These are phyloP conservation scores for Silurus asotus DNA, from an alignment of 2,113 vertebrate species.

Conservation along the genomic window DNA sequence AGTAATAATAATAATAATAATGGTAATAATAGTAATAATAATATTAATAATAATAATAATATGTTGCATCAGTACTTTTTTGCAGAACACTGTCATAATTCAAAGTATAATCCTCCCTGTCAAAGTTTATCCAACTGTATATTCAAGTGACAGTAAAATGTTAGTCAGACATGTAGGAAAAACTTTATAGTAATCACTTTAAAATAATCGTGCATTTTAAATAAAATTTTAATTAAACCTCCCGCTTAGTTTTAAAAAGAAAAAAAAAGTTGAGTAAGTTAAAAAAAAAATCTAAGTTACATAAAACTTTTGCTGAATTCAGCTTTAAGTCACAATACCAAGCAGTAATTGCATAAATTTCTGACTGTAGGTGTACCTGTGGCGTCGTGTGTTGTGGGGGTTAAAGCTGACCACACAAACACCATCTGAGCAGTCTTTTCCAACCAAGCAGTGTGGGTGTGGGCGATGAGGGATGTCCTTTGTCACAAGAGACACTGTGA, in stretches of 20 bases:
- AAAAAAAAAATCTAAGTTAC: too few relatives aligned
- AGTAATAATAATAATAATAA: too few relatives aligned
- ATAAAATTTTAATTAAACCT: too few relatives aligned
- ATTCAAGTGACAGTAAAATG: not conserved
- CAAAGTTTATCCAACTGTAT: not conserved
- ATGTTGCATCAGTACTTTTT: not conserved
- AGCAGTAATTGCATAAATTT: not conserved
- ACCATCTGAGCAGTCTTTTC: slow-evolving; percentile 84
- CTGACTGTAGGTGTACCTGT: slow-evolving; percentile 73
- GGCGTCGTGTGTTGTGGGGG: slow-evolving; percentile 75
- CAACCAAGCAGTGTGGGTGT: slow-evolving; percentile 92
- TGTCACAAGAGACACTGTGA: slow-evolving; percentile 86
- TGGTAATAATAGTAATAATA: too few relatives aligned
- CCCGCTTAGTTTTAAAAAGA: too few relatives aligned
- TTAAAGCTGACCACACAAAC: slow-evolving; percentile 81
- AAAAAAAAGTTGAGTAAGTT: too few relatives aligned
- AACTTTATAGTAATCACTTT: not conserved
- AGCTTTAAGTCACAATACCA: not conserved
- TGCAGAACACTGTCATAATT: not conserved
- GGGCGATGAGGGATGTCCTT: slow-evolving; percentile 88
- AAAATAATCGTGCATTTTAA: too few relatives aligned
- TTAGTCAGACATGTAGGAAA: not conserved
- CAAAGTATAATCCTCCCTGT: not conserved
- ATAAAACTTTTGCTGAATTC: not conserved
- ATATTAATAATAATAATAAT: not conserved